These are phyloP conservation scores for Drosophila lini DNA, from an alignment of 1,140 invertebrate genomes.

Conservation along the genomic window DNA sequence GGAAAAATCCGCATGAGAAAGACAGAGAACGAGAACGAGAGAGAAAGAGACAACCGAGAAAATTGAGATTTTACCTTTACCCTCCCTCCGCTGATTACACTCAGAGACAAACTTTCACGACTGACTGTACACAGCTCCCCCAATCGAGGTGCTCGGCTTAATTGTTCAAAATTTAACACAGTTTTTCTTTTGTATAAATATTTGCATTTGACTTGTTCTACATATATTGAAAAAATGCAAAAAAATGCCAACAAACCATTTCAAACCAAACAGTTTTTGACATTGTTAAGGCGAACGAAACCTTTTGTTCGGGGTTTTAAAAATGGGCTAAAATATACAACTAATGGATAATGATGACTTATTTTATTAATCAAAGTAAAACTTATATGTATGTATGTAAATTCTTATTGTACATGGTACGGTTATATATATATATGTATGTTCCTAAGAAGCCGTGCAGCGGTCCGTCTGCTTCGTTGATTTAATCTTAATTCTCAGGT, in stretches of 20 bases:
- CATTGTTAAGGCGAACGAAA: conserved; percentile 6
- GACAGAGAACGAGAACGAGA: no score
- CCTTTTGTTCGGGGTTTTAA: conserved; percentile 6
- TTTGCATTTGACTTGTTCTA: neutral
- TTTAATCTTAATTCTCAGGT: conserved; percentile 21
- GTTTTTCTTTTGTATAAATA: conserved; percentile 4
- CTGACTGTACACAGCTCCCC: conserved; percentile 1
- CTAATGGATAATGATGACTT: conserved; percentile 10
- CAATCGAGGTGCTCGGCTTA: neutral
- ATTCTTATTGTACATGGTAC: conserved; percentile 22
- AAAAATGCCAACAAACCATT: neutral
- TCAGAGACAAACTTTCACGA: neutral
- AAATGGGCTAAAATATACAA: conserved; percentile 11
- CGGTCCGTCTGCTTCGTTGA: conserved; percentile 20
- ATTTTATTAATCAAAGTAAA: conserved; percentile 22
- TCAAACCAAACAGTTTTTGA: neutral
- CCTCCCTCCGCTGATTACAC: no score
- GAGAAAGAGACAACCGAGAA: no score
- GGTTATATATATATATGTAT: conserved; percentile 22
- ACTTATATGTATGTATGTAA: conserved; percentile 22
- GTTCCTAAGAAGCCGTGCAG: conserved; percentile 21
- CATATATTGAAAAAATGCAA: neutral
- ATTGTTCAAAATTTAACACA: no score
- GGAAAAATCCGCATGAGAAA: no score
- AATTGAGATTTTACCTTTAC: no score